Evolutionary conservation across 37 sponge, comb jelly and placozoan genomes (phyloP), one percentile per base, ranked within the genome.

Genomic region (Crambe crambe): DNA sequence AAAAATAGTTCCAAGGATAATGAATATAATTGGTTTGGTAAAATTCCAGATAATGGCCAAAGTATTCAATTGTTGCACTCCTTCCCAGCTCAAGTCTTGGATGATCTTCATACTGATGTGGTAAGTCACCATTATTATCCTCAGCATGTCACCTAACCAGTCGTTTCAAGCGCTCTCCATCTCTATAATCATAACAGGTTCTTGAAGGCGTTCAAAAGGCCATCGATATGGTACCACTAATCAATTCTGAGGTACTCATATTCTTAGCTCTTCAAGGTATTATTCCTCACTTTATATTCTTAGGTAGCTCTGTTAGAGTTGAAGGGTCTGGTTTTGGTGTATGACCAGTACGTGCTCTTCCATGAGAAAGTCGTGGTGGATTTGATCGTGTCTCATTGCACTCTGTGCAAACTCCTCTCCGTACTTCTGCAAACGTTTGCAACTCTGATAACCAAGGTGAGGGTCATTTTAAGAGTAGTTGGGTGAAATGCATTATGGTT

Each of bases 391-490:
- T 21, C 70, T 17, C 83, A 87, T 68, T 42, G 71, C 15, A 75
- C 77, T 20, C 38, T 72, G n/a, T 75, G 82, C 69, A 81, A 81
- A 54, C 59, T 87, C 29, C 34, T 65, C 3, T 77, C 73, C 0
- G 39, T 75, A 21, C 83, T 87, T 15, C 37, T 82, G 21, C 51
- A 25, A 15, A 56, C 62, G 2, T 80, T 85, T 47, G 70, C 56
- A 62, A 68, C 39, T 2, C 58, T 83, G 0, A 22, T 74, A 6
- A 0, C 72, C 22, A 89, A 89, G 87, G 87, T 86, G 44, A 32
- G 12, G 51, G 51, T 15, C 51, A 15, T 47, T 47, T 15, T 47
- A 47, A 12, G 51, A 47, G 51, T 15, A 12, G 51, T 47, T 6
- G 51, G 51, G 51, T 12, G 12, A 12, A 47, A 15, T 15, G 51